Base-by-base conservation (phyloP, 2,888 invertebrate species). In the Balanococcus diminutus region DNA sequence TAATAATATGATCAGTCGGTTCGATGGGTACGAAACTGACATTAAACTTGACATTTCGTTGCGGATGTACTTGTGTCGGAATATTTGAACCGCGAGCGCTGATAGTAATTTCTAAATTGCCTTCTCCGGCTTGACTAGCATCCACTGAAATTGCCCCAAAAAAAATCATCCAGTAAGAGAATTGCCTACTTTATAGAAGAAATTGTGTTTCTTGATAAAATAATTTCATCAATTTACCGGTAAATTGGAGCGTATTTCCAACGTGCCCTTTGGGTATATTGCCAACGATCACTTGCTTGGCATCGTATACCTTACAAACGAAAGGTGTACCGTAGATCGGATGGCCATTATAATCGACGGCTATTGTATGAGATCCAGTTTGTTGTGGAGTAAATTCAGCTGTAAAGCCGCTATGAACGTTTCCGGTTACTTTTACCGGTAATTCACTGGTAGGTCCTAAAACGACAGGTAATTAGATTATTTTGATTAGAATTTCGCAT, bases 1-100 rank as follows among this genome's bases (percentile, higher is more conserved):
- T 97, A 88, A 99, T 96, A 87, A 96, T 94, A 91, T 99, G 98
- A 90, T 97, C 96, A 89, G 96, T 96, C 46, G 96, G 94, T 90
- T 97, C 96, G 39, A 96, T 95, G 84, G 99, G 98, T 87, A 97
- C 95, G 90, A 99, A 99, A 88, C 98, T 97, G 87, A 99, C 99
- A 87, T 97, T 95, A 91, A 99, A 99, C 89, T 96, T 93, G 75
- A 93, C 95, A 90, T 94, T 94, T 89, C 97, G 97, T 90, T 97
- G 95, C 9, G 97, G 96, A 90, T 96, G 96, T 79, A 98, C 97
- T 92, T 98, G 97, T 85, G 97, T 98, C 82, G 98, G 97, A 89
- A 98, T 97, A 90, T 98, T 96, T 87, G 96, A 93, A 85, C 98
- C 96, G 90, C 96, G 93, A 72, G 97, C 96, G 87, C 96, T 96